A percentile compares a stretch with the other conserved stretches of the same genome.
Evolutionary conservation across 2,113 vertebrate genomes (phyloP).

Genomic region (Dicaeum eximium): DNA sequence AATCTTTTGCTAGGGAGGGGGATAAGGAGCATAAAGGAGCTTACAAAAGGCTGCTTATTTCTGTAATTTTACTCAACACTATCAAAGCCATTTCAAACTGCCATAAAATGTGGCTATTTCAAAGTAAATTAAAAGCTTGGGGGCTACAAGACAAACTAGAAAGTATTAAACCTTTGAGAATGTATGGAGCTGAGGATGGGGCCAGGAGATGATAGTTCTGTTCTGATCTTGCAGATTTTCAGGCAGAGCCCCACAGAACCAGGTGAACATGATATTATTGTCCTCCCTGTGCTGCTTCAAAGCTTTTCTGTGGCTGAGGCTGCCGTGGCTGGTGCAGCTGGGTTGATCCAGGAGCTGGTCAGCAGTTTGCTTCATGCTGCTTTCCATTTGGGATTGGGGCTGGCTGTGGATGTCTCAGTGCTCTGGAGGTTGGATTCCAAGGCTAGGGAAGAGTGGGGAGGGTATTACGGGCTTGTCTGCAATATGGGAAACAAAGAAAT

Average conservation of each 20-base stretch:
- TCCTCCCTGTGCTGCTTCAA: background rate
- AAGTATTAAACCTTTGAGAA: background rate
- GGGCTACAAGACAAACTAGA: background rate
- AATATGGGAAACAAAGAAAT: background rate
- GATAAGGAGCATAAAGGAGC: background rate
- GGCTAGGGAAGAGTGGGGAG: background rate
- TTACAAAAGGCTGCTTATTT: background rate
- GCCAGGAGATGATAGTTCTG: background rate
- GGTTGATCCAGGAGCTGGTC: background rate
- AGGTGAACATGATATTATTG: background rate
- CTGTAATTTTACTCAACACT: background rate
- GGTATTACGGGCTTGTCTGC: background rate
- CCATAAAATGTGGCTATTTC: background rate
- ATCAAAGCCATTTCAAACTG: background rate
- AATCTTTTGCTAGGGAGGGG: background rate
- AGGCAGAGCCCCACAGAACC: background rate
- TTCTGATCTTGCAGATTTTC: background rate
- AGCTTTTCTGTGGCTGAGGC: background rate
- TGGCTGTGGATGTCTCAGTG: background rate
- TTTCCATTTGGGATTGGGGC: background rate
- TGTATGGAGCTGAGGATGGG: background rate
- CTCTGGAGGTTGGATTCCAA: fast-evolving
- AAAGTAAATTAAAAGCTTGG: background rate
- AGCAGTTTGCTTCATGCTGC: background rate
- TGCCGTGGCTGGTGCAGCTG: background rate